Base-by-base conservation (phyloP, 1,140 invertebrate species). In the Rhopalosiphum maidis region DNA sequence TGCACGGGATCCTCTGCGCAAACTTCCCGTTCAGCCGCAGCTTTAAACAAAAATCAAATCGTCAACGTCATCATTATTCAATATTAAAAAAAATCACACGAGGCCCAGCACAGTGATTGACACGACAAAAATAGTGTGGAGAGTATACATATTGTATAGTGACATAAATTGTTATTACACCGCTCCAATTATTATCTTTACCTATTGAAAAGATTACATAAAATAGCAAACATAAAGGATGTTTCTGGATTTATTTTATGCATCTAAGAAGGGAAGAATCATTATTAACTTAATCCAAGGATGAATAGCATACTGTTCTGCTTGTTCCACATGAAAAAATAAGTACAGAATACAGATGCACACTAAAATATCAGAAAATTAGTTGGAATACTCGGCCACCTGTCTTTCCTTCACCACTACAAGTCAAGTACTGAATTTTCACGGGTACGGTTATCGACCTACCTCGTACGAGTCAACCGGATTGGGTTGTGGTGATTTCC, bases 1-100 rank as follows among this genome's bases (percentile, higher is more conserved):
- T 90, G 23, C 90, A 87, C 21, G 86, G 85, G 37, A 94, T 68
- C 37, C 86, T 77, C 68, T 94, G 94, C 30, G 93, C 89, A 9
- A 86, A 93, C 30, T 93, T 60, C 1, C 93, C 94, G 90, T 94
- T 94, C 43, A 94, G 25, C 35, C 35, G 93, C 30, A 94, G 30
- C 94, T 94, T 46, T 25, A 15, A 41, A 55, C 37, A 37, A 23
- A 46, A 51, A 88, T n/a, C 18, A 54, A 88, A 51, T 35, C 30
- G 60, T 77, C 25, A 60, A 30, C 30, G 60, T 77, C n/a, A 77
- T 68, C 30, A 23, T 55, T 30, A 11, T 60, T 30, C 25, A 11
- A 60, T 30, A 3, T 68, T n/a, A n/a, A 77, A n/a, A n/a, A 18
- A 77, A n/a, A 77, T 35, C n/a, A n/a, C 30, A 5, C 4, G 60